A percentile compares a stretch with the other conserved stretches of the same genome.
Conservation (phyloP, 2,113 vertebrate species). For the Vidua macroura region DNA sequence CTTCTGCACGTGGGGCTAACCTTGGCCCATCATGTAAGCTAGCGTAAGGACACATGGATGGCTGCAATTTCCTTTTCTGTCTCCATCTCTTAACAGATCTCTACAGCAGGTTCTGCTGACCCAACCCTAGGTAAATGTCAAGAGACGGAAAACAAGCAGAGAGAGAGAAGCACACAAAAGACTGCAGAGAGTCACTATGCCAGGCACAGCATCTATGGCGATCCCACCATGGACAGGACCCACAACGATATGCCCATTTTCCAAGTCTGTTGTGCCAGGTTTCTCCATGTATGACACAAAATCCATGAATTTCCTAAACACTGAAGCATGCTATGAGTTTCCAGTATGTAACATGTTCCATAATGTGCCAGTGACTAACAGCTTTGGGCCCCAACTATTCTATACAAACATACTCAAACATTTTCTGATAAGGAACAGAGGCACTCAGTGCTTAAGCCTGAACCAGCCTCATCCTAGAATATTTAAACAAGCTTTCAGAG, state of each 20-base stretch:
- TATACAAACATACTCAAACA: background rate
- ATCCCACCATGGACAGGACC: background rate
- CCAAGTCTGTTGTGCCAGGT: background rate
- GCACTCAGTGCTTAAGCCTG: background rate
- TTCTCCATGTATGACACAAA: background rate
- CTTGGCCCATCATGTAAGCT: background rate
- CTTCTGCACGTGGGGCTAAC: background rate
- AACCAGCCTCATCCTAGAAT: background rate
- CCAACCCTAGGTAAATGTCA: background rate
- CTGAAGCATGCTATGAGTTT: background rate
- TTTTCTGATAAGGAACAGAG: background rate
- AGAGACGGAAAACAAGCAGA: background rate
- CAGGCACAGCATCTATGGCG: fast-evolving
- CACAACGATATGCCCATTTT: background rate
- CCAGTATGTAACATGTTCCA: fast-evolving
- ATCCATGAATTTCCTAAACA: background rate
- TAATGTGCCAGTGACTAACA: background rate
- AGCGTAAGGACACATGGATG: background rate
- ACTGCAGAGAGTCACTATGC: background rate
- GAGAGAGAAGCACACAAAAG: background rate
- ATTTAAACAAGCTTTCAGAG: background rate
- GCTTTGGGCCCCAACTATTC: background rate
- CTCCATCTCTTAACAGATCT: background rate
- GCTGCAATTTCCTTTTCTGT: background rate
- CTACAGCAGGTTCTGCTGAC: background rate